Conservation (phyloP, 1,140 invertebrate species). For the Lucilia sericata region DNA sequence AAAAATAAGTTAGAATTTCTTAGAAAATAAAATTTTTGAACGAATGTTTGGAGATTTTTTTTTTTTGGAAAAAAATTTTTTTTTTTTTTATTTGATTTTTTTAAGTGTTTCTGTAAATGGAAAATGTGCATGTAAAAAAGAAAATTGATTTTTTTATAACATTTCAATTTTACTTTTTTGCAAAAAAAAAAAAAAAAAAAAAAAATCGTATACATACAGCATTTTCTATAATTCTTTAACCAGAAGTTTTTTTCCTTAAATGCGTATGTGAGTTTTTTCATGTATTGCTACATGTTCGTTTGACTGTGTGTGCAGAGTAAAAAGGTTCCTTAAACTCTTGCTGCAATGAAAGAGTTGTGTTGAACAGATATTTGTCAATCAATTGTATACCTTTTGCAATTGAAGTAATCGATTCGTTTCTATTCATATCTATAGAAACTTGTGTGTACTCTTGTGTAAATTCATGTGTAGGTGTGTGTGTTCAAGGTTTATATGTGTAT, state of each 20-base stretch:
- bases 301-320: not conserved
- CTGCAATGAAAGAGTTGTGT: not conserved
- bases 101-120: not conserved
- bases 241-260: no score
- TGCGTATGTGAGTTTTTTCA: not conserved
- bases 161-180: no score
- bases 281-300: not conserved
- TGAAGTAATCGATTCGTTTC: slow-evolving; percentile 35
- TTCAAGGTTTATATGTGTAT: not conserved
- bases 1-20: no score
- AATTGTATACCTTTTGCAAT: slow-evolving; percentile 41
- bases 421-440: not conserved
- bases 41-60: no score
- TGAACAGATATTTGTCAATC: slow-evolving; percentile 39
- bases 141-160: not conserved
- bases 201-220: no score
- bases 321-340: no score
- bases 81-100: not conserved
- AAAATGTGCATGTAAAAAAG: not conserved
- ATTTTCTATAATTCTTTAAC: no score
- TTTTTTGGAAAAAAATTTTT: not conserved
- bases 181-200: no score
- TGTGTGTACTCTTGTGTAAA: not conserved
- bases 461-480: not conserved
- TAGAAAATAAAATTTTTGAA: no score